phyloP scores from a whole-genome alignment of 1,140 invertebrate genomes.

The Bathynomus jamesi region DNA sequence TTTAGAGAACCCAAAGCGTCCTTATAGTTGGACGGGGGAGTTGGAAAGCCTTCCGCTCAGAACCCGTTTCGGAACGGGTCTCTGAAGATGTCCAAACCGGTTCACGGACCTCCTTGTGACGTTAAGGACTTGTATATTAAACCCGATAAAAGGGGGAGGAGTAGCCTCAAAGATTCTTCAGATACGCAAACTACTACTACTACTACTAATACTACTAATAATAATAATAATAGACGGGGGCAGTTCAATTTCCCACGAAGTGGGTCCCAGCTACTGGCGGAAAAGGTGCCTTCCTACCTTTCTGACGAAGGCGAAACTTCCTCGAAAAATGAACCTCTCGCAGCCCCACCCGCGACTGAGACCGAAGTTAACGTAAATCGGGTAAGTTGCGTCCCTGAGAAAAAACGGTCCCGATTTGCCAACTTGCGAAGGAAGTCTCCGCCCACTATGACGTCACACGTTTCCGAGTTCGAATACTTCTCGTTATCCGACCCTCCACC shows the following conservation, averaged over 20 bases:
- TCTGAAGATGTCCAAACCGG: background rate
- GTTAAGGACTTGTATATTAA: too few species aligned
- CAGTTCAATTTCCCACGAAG: background rate
- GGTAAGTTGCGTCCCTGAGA: background rate
- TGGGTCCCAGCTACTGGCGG: background rate
- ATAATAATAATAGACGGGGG: background rate
- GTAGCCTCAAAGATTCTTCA: too few species aligned
- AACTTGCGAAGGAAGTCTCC: background rate
- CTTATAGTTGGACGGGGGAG: background rate
- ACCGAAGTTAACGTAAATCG: background rate
- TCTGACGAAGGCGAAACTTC: background rate
- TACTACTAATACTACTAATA: too few species aligned
- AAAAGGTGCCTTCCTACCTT: background rate
- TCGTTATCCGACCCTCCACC: background rate
- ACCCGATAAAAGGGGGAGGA: too few species aligned
- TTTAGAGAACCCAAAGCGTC: background rate
- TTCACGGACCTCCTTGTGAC: too few species aligned
- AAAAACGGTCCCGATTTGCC: background rate
- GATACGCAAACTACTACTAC: too few species aligned
- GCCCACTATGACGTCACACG: background rate
- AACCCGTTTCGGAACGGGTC: background rate
- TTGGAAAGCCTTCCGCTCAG: background rate
- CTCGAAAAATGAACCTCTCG: background rate
- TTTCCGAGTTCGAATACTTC: background rate
- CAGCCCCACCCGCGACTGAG: background rate